Evolutionary conservation across 2,113 vertebrate species (phyloP).

Genomic region (Vombatus ursinus): DNA sequence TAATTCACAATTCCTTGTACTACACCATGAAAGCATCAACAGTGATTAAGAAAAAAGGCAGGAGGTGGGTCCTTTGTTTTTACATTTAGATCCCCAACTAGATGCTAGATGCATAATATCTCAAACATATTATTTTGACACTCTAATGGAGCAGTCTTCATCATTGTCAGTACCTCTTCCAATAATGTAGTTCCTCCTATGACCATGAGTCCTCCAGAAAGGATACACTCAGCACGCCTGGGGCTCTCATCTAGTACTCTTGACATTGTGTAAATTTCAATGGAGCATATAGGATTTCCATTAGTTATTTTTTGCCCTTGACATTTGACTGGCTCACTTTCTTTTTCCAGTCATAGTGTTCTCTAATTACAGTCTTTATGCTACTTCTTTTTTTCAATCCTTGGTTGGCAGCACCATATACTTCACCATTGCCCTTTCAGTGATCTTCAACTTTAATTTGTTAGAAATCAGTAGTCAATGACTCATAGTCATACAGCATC

Average conservation of each 20-base stretch:
- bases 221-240: not conserved
- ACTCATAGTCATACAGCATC: too few relatives aligned
- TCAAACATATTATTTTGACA: too few relatives aligned
- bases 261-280: not conserved
- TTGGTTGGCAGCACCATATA: not conserved
- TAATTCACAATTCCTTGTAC: not conserved
- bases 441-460: too few relatives aligned
- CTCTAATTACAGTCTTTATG: not conserved
- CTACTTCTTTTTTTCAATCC: not conserved
- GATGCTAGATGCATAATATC: too few relatives aligned
- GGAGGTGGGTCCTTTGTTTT: not conserved
- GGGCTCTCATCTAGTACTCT: not conserved
- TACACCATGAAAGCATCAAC: not conserved
- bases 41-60: not conserved
- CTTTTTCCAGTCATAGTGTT: not conserved
- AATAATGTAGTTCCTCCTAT: not conserved
- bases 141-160: not conserved
- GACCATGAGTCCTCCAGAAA: not conserved
- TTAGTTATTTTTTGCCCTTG: not conserved
- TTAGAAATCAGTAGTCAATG: too few relatives aligned
- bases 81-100: not conserved
- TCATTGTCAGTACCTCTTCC: not conserved
- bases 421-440: too few relatives aligned
- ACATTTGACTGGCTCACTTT: not conserved
- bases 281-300: not conserved